Evolutionary conservation across 2,888 invertebrate species (phyloP).

Genomic region (Meteorus cinctellus): DNA sequence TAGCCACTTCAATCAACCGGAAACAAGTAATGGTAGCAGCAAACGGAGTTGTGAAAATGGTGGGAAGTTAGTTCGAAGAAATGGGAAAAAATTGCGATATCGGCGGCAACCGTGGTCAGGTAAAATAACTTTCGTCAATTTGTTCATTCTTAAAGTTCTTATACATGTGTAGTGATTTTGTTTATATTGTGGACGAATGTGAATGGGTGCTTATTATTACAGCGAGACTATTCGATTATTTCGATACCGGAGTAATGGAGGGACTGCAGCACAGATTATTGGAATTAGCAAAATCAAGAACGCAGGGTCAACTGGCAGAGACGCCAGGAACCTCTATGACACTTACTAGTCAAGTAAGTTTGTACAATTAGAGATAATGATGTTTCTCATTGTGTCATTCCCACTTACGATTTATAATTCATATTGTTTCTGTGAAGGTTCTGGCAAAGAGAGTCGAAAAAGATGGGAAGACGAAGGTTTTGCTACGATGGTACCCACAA

Average conservation of each 20-base stretch:
- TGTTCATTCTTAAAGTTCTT: not conserved
- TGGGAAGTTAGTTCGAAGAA: constrained; percentile 86
- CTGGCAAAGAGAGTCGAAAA: constrained; percentile 80
- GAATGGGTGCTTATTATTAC: constrained; percentile 65
- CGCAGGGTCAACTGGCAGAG: constrained; percentile 79
- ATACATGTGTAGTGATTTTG: constrained; percentile 17
- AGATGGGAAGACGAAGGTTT: constrained; percentile 81
- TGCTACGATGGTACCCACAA: constrained; percentile 88
- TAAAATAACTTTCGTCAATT: constrained; percentile 72
- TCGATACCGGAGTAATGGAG: constrained; percentile 95
- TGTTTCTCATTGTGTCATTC: not conserved
- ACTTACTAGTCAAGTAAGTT: constrained; percentile 79
- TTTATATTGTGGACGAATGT: not conserved
- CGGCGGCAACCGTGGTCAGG: constrained; percentile 93
- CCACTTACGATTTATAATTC: no score
- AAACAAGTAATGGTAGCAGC: constrained; percentile 76
- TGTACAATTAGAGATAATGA: constrained; percentile 1
- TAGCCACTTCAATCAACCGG: constrained; percentile 86
- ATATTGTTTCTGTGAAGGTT: constrained; percentile 70
- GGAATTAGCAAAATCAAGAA: constrained; percentile 77
- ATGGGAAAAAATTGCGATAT: constrained; percentile 91
- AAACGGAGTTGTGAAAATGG: constrained; percentile 84
- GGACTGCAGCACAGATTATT: constrained; percentile 88
- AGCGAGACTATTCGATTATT: constrained; percentile 96
- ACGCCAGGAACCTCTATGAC: constrained; percentile 81